Evolutionary conservation across 2,797 vertebrate species (phyloP), one percentile per base, ranked within the genome.

Genomic region (Tapera naevia): DNA sequence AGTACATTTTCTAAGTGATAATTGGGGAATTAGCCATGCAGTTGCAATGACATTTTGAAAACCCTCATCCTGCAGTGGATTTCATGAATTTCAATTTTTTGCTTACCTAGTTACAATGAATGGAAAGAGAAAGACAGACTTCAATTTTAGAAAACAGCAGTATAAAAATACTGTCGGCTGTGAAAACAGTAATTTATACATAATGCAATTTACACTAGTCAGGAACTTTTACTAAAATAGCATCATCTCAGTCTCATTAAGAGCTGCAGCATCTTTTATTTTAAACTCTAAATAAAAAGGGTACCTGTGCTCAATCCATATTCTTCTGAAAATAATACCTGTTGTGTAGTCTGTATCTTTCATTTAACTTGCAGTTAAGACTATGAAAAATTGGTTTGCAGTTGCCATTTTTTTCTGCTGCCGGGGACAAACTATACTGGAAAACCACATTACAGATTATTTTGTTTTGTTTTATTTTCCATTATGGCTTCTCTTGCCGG

Each of bases 1-100:
- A 91, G 72, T 66, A 64, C 33, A 62, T 76, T 96, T 94, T 76
- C 72, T 54, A 92, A 90, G 83, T 41, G 57, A 67, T 67, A 82
- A 79, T 5, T 85, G 73, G 73, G 50, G 69, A 88, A 88, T 89
- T 94, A 93, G 79, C 35, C 32, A 62, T 28, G 58, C 9, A 2
- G 56, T 67, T 76, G 28, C 48, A 54, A 25, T 75, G 83, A 61
- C 2, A 3, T 67, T 88, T 92, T 33, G 12, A 91, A 94, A 88
- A 65, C 14, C 3, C 24, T 71, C 11, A 50, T 43, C 46, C n/a
- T 67, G 19, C n/a, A 79, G 53, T 5, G 5, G 12, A 19, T 48
- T 86, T 86, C 78, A 86, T 58, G 54, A 71, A 91, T 88, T 92
- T 82, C 27, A 41, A 76, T 53, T 91, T 16, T 28, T 83, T 79